Conservation (phyloP, 2,113 vertebrate genomes). For the Anthoscopus minutus region DNA sequence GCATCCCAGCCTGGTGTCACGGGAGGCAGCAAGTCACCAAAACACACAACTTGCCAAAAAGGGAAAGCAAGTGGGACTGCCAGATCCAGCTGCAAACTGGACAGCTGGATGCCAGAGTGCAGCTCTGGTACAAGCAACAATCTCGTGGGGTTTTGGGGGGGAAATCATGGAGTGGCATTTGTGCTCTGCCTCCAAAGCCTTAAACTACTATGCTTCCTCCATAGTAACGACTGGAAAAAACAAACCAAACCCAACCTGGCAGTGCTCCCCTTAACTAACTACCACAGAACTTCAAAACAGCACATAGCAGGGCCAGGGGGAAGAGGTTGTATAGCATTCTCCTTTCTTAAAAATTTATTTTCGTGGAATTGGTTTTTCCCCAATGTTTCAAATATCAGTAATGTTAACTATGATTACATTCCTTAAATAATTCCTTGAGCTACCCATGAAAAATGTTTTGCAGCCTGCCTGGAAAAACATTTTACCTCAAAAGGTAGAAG, state of each 20-base stretch:
- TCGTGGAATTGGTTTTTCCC: background rate
- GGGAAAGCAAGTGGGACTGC: background rate
- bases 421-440: background rate
- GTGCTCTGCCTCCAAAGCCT: background rate
- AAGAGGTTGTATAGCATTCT: background rate
- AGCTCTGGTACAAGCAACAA: background rate
- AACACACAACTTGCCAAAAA: accelerated
- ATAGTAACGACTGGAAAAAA: background rate
- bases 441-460: background rate
- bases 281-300: background rate
- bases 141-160: background rate
- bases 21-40: background rate
- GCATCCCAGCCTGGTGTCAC: accelerated
- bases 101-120: accelerated
- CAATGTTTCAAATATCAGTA: background rate
- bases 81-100: background rate
- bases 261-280: background rate
- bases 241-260: background rate
- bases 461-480: background rate
- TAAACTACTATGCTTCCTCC: background rate
- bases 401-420: background rate
- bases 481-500: background rate
- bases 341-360: background rate
- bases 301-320: accelerated
- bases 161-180: accelerated